A percentile compares a stretch with the other conserved stretches of the same genome.
phyloP scores from a whole-genome alignment of 1,140 invertebrate genomes.

The Sinella curviseta region DNA sequence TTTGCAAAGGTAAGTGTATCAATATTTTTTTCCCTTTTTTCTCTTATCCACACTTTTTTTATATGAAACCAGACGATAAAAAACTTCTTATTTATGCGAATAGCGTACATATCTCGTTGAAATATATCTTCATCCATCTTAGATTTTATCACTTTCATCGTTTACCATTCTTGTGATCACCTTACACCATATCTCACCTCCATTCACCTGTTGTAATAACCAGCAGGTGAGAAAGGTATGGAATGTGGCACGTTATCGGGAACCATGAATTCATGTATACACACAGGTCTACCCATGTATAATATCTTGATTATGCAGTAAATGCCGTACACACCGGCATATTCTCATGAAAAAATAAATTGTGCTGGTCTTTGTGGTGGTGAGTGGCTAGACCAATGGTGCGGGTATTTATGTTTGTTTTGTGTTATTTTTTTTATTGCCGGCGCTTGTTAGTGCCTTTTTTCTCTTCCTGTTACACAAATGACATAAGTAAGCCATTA shows the following conservation, averaged over 20 bases:
- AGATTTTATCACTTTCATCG: too few species aligned
- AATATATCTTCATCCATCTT: too few species aligned
- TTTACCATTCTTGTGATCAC: too few species aligned
- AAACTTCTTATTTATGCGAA: neutral
- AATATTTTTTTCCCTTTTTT: conserved; percentile 25
- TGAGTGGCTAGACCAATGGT: neutral
- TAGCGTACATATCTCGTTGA: too few species aligned
- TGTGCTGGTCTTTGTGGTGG: too few species aligned
- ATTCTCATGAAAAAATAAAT: too few species aligned
- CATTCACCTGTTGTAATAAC: conserved; percentile 8
- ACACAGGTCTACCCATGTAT: too few species aligned
- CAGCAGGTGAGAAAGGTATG: too few species aligned
- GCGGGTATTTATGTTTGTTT: neutral
- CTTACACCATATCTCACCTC: too few species aligned
- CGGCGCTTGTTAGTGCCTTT: neutral
- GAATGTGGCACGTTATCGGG: neutral
- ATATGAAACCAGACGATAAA: neutral
- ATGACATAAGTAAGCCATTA: conserved; percentile 8
- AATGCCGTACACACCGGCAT: too few species aligned
- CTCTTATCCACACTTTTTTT: neutral
- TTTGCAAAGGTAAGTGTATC: conserved; percentile 88
- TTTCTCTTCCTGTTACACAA: neutral
- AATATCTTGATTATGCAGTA: too few species aligned
- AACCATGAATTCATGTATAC: too few species aligned
- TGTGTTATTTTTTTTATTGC: conserved; percentile 11